These are phyloP conservation scores for Ophion obscuratus DNA, from an alignment of 2,888 invertebrate genomes.

Conservation along the genomic window DNA sequence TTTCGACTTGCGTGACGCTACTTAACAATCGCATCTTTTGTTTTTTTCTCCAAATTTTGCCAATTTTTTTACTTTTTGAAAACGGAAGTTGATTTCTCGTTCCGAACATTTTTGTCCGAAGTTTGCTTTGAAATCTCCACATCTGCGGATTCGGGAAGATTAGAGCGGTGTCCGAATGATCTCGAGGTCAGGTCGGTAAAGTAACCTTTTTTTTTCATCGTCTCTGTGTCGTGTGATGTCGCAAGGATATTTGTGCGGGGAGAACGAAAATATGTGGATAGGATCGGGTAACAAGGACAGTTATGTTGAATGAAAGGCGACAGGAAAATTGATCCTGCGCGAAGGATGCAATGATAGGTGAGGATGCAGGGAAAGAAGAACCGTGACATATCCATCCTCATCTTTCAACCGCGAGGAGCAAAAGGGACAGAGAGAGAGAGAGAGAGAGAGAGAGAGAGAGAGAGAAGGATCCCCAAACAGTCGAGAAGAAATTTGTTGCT, in stretches of 20 bases:
- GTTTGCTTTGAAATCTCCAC: background rate
- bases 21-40: too few relatives aligned
- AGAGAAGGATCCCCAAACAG: conserved; percentile 25
- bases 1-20: too few relatives aligned
- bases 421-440: conserved; percentile 57
- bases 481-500: conserved; percentile 70
- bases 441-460: conserved; percentile 23
- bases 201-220: background rate
- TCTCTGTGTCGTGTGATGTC: background rate
- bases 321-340: conserved; percentile 30
- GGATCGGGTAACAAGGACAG: conserved; percentile 22
- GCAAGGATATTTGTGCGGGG: conserved; percentile 6
- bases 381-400: conserved; percentile 46
- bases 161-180: background rate
- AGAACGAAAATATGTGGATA: conserved; percentile 13
- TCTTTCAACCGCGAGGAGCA: conserved; percentile 55
- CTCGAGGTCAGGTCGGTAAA: background rate
- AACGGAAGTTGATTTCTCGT: too few relatives aligned
- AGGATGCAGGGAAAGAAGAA: conserved; percentile 19
- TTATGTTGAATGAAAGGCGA: conserved; percentile 24
- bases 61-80: too few relatives aligned
- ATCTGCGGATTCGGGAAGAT: background rate
- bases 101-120: background rate
- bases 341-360: conserved; percentile 17
- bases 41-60: too few relatives aligned